Evolutionary conservation across 2,888 invertebrate species (phyloP).

Genomic region (Caenorhabditis sp.): DNA sequence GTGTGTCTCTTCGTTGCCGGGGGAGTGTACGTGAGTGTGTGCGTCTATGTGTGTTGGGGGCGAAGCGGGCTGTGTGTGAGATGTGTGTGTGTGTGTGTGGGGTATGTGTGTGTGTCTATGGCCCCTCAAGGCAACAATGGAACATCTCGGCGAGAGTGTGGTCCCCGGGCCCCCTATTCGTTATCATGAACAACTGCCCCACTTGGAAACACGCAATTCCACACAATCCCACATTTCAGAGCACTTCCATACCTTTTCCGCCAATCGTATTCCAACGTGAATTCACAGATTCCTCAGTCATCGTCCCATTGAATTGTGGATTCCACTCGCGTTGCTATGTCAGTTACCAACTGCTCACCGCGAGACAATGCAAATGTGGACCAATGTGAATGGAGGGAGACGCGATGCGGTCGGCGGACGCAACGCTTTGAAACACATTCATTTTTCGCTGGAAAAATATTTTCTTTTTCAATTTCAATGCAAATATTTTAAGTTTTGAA

Average conservation of each 20-base stretch:
- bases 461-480: no score
- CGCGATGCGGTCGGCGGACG: conserved; percentile 13
- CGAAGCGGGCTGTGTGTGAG: conserved; percentile 13
- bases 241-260: no score
- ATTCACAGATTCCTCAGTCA: background rate
- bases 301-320: background rate
- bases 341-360: background rate
- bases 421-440: conserved; percentile 1
- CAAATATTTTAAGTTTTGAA: background rate
- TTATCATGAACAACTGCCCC: background rate
- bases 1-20: conserved; percentile 44
- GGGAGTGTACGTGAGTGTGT: conserved; percentile 40
- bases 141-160: conserved; percentile 8
- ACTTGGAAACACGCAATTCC: no score
- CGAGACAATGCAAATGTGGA: conserved; percentile 21
- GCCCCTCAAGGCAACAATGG: conserved; percentile 27
- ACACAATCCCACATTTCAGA: no score
- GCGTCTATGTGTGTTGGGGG: conserved; percentile 25
- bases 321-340: background rate
- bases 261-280: no score
- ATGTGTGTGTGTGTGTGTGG: conserved; percentile 8
- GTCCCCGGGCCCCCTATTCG: conserved; percentile 2
- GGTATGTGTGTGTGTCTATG: conserved; percentile 11
- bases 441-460: conserved; percentile 6
- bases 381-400: conserved; percentile 6